Base-by-base conservation (phyloP, 2,888 invertebrate genomes). In the Cactoblastis cactorum region DNA sequence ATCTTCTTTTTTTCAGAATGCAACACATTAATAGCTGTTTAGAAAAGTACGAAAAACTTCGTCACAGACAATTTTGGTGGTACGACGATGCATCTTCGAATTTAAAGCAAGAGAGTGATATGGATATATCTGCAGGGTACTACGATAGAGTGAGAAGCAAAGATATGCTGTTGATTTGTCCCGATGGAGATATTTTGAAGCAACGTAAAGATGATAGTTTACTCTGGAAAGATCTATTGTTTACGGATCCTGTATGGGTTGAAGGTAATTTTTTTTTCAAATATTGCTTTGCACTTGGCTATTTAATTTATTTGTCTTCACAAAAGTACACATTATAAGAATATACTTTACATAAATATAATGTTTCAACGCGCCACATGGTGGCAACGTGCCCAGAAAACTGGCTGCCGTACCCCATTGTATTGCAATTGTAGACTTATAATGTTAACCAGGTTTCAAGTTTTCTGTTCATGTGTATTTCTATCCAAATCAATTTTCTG, bases 11-110 rank as follows among this genome's bases (percentile, higher is more conserved):
- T 68, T 70, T 49, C 62, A 88, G 87, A 49, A 85, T 89, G 60
- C 63, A 78, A 33, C 87, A 87, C 52, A 81, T 87, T 62, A 77
- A 83, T 58, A 32, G 71, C 32, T 71, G 74, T 41, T 33, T 76
- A 22, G 71, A 75, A 2, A 81, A 80, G 59, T 86, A 71, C 53
- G 82, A 83, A 4, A 82, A 74, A 50, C 61, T 87, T 0, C 75
- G 85, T 0, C 86, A 87, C 41, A 74, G 89, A 19, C 72, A 74
- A 17, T 61, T 66, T 1, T 88, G 87, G 88, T 87, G 88, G 89
- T 59, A 65, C 11, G 55, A 61, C 0, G 45, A 52, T 1, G 39
- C 57, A 1, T 18, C 53, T 1, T 52, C 51, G 17, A 65, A 66
- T 48, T 53, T 73, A 1, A 73, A 71, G 56, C 63, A 66, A 15